These are phyloP conservation scores for Leguminivora glycinivorella DNA, from an alignment of 1,140 invertebrate species.

Conservation along the genomic window DNA sequence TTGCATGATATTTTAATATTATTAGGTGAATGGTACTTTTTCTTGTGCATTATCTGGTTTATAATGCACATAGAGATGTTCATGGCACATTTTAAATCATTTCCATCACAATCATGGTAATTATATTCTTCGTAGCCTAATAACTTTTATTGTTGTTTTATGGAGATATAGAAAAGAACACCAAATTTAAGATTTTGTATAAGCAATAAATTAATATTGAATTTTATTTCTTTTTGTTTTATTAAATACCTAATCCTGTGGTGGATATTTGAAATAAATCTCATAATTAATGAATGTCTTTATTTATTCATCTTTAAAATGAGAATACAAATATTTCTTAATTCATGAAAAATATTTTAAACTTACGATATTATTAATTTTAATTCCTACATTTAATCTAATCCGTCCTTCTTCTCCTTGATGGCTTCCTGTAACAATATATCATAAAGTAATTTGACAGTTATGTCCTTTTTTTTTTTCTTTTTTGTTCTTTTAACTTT, in stretches of 20 bases:
- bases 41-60: constrained; percentile 67
- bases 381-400: constrained; percentile 81
- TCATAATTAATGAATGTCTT: too few species aligned
- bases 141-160: constrained; percentile 27
- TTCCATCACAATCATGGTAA: constrained; percentile 64
- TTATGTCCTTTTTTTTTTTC: too few species aligned
- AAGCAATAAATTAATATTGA: constrained; percentile 49
- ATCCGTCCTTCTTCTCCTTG: constrained; percentile 91
- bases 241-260: too few species aligned
- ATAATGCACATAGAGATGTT: constrained; percentile 68
- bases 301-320: too few species aligned
- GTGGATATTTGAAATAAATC: too few species aligned
- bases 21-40: constrained; percentile 55
- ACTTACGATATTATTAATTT: constrained; percentile 1
- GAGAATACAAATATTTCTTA: constrained; percentile 7
- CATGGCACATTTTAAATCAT: constrained; percentile 53
- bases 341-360: constrained; percentile 3
- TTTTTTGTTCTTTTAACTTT: too few species aligned
- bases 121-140: constrained; percentile 18
- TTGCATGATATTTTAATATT: constrained; percentile 60
- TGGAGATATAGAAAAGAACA: constrained; percentile 33
- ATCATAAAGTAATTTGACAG: constrained; percentile 29
- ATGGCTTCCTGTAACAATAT: constrained; percentile 87
- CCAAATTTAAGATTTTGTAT: constrained; percentile 50
- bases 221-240: constrained; percentile 35